A percentile compares a stretch with the other conserved stretches of the same genome.
Evolutionary conservation across 2,888 invertebrate species (phyloP).

Genomic region (Villa cingulata): DNA sequence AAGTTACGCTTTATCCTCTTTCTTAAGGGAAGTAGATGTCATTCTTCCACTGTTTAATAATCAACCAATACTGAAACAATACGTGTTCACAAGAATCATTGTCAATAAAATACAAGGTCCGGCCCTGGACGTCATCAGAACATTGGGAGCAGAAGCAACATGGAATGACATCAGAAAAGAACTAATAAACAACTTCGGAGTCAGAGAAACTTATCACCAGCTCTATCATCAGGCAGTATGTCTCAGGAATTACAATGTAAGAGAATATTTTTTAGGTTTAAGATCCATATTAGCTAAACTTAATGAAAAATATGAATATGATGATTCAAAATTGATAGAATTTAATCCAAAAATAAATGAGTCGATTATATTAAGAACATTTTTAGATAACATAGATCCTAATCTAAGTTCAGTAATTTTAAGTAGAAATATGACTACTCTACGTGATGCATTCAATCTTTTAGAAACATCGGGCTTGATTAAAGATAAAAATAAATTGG

Average conservation of each 20-base stretch:
- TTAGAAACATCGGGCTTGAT: conserved; percentile 9
- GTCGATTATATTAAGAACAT: conserved; percentile 14
- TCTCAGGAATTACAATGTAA: conserved; percentile 9
- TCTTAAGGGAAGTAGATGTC: conserved; percentile 6
- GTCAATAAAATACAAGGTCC: conserved; percentile 15
- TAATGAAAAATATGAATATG: conserved; percentile 15
- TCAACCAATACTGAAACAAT: conserved; percentile 1
- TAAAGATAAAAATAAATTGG: conserved; percentile 6
- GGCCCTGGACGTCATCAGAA: conserved; percentile 13
- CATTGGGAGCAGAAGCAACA: conserved; percentile 8
- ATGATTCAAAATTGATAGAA: conserved; percentile 12
- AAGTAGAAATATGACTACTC: conserved; percentile 7
- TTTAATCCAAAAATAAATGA: conserved; percentile 14
- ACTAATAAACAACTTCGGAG: conserved; percentile 13
- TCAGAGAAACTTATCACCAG: conserved; percentile 11
- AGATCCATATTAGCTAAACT: conserved; percentile 12
- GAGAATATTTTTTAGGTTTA: conserved; percentile 10
- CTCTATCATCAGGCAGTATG: conserved; percentile 7
- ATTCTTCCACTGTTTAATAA: not conserved
- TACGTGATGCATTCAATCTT: conserved; percentile 6
- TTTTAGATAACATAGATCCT: conserved; percentile 14
- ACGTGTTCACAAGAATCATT: conserved; percentile 13
- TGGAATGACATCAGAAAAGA: conserved; percentile 11
- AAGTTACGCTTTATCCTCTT: conserved; percentile 4
- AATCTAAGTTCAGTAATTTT: conserved; percentile 8